Percentiles rank a stretch among this genome's conserved stretches.
phyloP scores from a whole-genome alignment of 2,888 invertebrate genomes.

The Cryptosula pallasiana region DNA sequence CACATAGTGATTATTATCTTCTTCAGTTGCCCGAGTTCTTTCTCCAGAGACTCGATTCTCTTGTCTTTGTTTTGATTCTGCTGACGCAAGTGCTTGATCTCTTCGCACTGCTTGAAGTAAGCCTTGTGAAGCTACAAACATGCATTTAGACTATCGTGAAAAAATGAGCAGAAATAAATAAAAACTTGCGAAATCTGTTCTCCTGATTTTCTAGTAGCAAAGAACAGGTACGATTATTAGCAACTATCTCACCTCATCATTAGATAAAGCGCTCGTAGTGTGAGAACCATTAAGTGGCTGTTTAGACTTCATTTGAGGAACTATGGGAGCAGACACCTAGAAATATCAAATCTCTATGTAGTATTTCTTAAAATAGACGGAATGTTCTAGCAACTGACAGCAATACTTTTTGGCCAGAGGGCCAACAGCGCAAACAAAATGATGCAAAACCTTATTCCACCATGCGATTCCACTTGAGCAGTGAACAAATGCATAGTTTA shows the following conservation, averaged over 20 bases:
- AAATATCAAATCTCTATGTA: too few relatives aligned
- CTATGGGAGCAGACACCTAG: not conserved
- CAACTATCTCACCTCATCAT: constrained; percentile 7
- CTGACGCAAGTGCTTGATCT: constrained; percentile 70
- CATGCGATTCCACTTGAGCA: too few relatives aligned
- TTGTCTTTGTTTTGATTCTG: constrained; percentile 74
- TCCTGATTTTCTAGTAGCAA: too few relatives aligned
- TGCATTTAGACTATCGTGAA: not conserved
- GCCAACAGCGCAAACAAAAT: too few relatives aligned
- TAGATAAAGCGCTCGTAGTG: not conserved
- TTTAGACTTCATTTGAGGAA: not conserved
- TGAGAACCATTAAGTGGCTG: not conserved
- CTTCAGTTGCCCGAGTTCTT: constrained; percentile 54
- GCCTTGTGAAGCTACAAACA: constrained; percentile 65
- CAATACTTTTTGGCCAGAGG: too few relatives aligned
- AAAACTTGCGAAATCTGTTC: too few relatives aligned
- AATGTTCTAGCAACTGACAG: too few relatives aligned
- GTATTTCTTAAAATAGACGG: too few relatives aligned
- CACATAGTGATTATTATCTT: not conserved
- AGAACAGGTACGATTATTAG: too few relatives aligned
- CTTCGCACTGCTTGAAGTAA: constrained; percentile 72
- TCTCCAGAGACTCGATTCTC: constrained; percentile 74
- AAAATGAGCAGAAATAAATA: too few relatives aligned
- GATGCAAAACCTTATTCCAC: too few relatives aligned
- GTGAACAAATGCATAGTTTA: too few relatives aligned